Evolutionary conservation across 2,113 vertebrate species (phyloP), one percentile per base, ranked within the genome.

Genomic region (Silurus glanis): DNA sequence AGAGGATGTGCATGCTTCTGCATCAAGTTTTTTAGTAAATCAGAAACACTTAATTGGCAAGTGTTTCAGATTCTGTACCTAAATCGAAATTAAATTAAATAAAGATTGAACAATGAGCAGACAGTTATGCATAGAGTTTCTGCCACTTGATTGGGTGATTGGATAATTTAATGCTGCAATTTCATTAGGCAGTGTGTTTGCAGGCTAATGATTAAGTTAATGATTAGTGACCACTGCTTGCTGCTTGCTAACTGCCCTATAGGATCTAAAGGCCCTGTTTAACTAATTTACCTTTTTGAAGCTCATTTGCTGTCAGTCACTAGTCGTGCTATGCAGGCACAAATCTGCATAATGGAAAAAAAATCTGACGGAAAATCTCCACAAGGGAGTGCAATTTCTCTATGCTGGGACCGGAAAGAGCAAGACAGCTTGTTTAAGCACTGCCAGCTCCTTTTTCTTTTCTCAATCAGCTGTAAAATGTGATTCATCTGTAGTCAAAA

Each of bases 361-460:
- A 71, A 28, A 47, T 82, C 86, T 85, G 83, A 83, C 28, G 83
- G 83, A 83, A 89, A 81, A 49, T 76, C 75, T 87, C 66, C 67
- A 83, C 72, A 21, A 83, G 53, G 80, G 74, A 67, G 71, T 58
- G 84, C 56, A 87, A 86, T 74, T 51, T 74, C 51, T 83, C 66
- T 80, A 78, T 25, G 19, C 4, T 58, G n/a, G 49, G 19, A 81
- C 58, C n/a, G 12, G 21, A 28, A 6, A 12, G 71, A n/a, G 56
- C 45, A 53, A 67, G 23, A 47, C 23, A 3, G 25, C 58, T 72
- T 64, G 75, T 87, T 80, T 62, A 84, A 88, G 80, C 56, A 45
- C 55, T 25, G 75, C 59, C 66, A 72, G 56, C 37, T 71, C 62
- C n/a, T 56, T 76, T 58, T 80, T 85, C 25, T 53, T 84, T 71